These are phyloP conservation scores for Anaspis maculata DNA, from an alignment of 2,888 invertebrate species.

Conservation along the genomic window DNA sequence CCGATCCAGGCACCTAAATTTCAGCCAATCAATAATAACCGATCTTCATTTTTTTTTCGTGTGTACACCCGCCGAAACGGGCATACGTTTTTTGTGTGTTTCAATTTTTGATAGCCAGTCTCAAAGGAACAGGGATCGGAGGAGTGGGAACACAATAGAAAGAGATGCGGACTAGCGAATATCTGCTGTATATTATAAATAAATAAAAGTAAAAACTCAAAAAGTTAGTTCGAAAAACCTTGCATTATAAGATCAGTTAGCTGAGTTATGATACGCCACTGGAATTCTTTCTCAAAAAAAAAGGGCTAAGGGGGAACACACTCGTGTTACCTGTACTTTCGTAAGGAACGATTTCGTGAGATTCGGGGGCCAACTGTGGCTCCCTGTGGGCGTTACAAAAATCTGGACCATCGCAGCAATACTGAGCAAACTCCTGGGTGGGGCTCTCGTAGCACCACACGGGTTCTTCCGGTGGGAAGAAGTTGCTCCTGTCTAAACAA, in stretches of 20 bases:
- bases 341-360: slow-evolving; percentile 11
- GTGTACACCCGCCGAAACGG: too few species aligned
- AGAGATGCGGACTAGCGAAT: not conserved
- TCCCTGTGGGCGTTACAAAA: slow-evolving; percentile 47
- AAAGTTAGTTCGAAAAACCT: slow-evolving; percentile 14
- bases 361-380: slow-evolving; percentile 9
- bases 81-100: too few species aligned
- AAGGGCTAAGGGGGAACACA: slow-evolving; percentile 15
- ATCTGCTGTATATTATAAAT: slow-evolving; percentile 2
- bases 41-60: too few species aligned
- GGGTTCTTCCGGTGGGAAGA: slow-evolving; percentile 55
- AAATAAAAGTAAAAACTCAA: slow-evolving; percentile 9
- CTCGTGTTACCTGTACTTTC: slow-evolving; percentile 29
- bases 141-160: not conserved
- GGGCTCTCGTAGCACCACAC: slow-evolving; percentile 42
- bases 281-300: too few species aligned
- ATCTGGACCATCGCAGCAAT: slow-evolving; percentile 50
- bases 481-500: slow-evolving; percentile 36
- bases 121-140: slow-evolving; percentile 3
- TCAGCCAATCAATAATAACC: too few species aligned
- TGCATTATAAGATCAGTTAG: slow-evolving; percentile 15
- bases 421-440: slow-evolving; percentile 29
- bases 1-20: slow-evolving; percentile 66
- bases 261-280: slow-evolving; percentile 7
- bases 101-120: slow-evolving; percentile 16